These are phyloP conservation scores for Engystomops pustulosus DNA, from an alignment of 2,113 vertebrate genomes.

Conservation along the genomic window DNA sequence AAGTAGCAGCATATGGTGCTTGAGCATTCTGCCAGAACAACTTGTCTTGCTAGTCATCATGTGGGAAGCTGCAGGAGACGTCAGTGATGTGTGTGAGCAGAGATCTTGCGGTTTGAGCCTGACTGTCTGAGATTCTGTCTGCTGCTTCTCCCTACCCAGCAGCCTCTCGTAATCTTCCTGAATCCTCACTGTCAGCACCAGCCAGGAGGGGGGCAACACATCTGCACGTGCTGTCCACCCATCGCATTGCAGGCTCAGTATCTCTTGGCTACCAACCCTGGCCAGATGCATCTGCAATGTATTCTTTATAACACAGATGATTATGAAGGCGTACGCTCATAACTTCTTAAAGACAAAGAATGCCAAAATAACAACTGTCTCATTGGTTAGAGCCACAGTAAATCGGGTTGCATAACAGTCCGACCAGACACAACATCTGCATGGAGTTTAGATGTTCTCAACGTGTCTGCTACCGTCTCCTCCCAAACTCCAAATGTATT, in stretches of 20 bases:
- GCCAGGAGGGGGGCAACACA: conserved; percentile 57
- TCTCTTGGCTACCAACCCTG: background rate
- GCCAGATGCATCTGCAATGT: background rate
- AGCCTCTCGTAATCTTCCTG: conserved; percentile 53
- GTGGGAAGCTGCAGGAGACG: conserved; percentile 72
- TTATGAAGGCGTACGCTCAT: background rate
- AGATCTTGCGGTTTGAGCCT: conserved; percentile 61
- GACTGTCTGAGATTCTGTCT: conserved; percentile 46
- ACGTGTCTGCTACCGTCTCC: background rate
- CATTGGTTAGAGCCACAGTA: background rate
- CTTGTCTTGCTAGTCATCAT: conserved; percentile 70
- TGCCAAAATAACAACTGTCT: background rate
- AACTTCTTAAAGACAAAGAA: background rate
- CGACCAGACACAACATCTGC: background rate
- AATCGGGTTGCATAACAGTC: background rate
- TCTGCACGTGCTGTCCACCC: background rate
- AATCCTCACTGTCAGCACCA: conserved; percentile 64
- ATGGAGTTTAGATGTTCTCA: background rate
- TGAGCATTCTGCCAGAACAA: conserved; percentile 68
- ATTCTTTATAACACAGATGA: background rate
- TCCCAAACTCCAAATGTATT: background rate
- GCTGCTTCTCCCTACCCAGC: conserved; percentile 1
- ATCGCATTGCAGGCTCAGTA: background rate
- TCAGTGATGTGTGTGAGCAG: conserved; percentile 71
- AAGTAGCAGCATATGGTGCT: conserved; percentile 70